Conservation (phyloP, 2,113 vertebrate species). For the Heloderma charlesbogerti region DNA sequence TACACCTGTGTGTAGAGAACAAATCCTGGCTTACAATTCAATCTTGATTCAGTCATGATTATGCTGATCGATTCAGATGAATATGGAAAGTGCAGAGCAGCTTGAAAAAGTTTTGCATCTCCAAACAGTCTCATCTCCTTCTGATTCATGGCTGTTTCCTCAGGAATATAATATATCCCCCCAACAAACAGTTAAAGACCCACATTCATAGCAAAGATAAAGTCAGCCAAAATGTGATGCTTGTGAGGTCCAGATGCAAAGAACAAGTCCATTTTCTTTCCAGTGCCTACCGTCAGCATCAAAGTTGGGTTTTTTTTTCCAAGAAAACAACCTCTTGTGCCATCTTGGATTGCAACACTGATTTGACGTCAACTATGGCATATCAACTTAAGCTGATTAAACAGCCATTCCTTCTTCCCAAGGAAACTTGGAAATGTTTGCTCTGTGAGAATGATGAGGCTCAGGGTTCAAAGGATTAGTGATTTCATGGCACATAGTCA, state of each 20-base stretch:
- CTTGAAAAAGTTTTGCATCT: background rate
- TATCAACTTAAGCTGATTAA: background rate
- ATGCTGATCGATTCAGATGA: background rate
- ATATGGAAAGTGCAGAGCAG: background rate
- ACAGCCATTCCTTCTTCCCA: background rate
- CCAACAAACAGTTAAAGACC: background rate
- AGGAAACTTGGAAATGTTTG: background rate
- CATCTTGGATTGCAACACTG: background rate
- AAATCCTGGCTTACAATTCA: background rate
- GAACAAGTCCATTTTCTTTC: background rate
- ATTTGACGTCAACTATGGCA: background rate
- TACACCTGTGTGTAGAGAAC: background rate
- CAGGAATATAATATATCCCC: background rate
- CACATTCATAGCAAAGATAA: background rate
- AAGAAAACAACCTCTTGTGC: background rate
- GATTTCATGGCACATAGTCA: too few relatives aligned
- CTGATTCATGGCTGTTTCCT: background rate
- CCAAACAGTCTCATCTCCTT: background rate
- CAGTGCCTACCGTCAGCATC: background rate
- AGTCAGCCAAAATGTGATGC: background rate
- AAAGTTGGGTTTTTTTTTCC: background rate
- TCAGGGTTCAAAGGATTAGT: background rate
- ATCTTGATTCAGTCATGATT: background rate
- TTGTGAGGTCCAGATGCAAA: slow-evolving; percentile 14
- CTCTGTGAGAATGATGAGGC: background rate